A percentile compares a stretch with the other conserved stretches of the same genome.
Conservation (phyloP, 2,888 invertebrate genomes). For the Drosophila emarginata region DNA sequence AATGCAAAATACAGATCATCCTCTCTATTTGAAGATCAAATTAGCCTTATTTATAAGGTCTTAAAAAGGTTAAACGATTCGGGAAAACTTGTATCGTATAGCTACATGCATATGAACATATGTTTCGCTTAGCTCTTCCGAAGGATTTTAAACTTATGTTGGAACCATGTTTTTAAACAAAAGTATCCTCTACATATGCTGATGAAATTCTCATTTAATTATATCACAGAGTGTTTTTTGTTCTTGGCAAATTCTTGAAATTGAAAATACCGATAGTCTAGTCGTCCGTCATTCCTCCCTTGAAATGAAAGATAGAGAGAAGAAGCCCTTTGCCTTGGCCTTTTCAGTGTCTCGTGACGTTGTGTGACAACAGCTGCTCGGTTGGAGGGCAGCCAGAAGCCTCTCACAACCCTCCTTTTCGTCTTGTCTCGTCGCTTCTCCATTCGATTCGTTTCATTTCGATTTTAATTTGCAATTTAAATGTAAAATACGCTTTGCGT, state of each 20-base stretch:
- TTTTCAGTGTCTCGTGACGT: conserved; percentile 1
- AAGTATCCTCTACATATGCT: too few relatives aligned
- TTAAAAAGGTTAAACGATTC: too few relatives aligned
- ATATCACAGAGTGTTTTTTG: too few relatives aligned
- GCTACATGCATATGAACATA: too few relatives aligned
- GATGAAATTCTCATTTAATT: too few relatives aligned
- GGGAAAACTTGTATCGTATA: too few relatives aligned
- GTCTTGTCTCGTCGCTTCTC: conserved; percentile 43
- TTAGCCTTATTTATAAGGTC: too few relatives aligned
- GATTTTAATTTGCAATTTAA: conserved; percentile 72
- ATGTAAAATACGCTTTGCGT: conserved; percentile 42
- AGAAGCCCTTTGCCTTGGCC: conserved; percentile 7
- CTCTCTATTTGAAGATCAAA: too few relatives aligned
- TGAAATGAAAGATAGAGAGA: background rate
- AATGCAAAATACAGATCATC: too few relatives aligned
- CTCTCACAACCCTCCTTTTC: conserved; percentile 15
- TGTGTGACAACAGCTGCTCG: conserved; percentile 4
- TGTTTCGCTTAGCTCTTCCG: too few relatives aligned
- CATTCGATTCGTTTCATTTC: conserved; percentile 45
- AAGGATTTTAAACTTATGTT: too few relatives aligned
- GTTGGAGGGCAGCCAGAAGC: conserved; percentile 25
- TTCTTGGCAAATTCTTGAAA: background rate
- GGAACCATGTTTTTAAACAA: too few relatives aligned
- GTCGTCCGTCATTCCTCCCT: background rate
- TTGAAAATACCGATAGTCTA: background rate